Evolutionary conservation across 2,797 vertebrate species (phyloP), one percentile per base, ranked within the genome.

Genomic region (Scomberomorus guttatus): DNA sequence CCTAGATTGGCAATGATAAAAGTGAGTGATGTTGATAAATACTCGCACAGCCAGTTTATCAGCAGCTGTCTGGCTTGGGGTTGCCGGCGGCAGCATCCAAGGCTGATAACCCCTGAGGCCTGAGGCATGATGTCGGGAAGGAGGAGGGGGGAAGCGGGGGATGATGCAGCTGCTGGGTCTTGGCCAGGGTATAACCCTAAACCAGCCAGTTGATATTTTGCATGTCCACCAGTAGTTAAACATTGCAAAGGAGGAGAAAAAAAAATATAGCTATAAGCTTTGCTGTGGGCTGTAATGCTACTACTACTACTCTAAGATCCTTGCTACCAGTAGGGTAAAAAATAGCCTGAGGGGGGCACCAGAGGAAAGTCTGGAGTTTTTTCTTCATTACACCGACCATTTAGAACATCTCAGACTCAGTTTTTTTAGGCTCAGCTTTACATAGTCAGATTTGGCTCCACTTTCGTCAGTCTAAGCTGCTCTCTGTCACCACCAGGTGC

Each of bases 21-120:
- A 79, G 87, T 90, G 92, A 95, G 89, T 89, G 92, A 94, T 92
- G 93, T 86, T 94, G 93, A 94, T 93, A 94, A 94, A 93, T 91
- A 83, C 81, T 87, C 77, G 50, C 88, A 80, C 76, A 82, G 84
- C 76, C 81, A 64, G 93, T 93, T 93, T 94, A 94, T 94, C 93
- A 93, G 92, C 91, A 90, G 89, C 90, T 93, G 90, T 90, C 91
- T 89, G 89, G 90, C 88, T 79, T 37, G 83, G 87, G 83, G 89
- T 90, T 87, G 91, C 92, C 83, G 71, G 79, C 52, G 76, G 89
- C 89, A 79, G 87, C 88, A 74, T 90, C 87, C 90, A 79, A 66
- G 59, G 77, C 91, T 84, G 93, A 93, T 94, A 90, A 93, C 93
- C 94, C 88, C 89, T 74, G 90, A 87, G 91, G 84, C 88, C 88